Base-by-base conservation (phyloP, 2,888 invertebrate genomes). In the Herminia tarsipennalis region DNA sequence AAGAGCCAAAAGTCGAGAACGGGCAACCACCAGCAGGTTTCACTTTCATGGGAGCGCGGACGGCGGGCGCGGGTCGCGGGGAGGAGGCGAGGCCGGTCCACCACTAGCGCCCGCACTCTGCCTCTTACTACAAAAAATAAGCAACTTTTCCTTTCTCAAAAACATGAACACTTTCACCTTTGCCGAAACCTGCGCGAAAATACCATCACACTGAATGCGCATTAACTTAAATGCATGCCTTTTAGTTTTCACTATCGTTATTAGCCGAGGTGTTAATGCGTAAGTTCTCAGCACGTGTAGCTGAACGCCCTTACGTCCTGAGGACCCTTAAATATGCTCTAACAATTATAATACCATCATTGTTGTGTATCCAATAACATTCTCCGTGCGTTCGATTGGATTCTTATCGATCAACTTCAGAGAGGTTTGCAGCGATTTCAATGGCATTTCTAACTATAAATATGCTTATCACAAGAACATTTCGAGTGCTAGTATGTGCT, bases 71-170 rank as follows among this genome's bases (percentile, higher is more conserved):
- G 40, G 29, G 37, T 32, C 39, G n/a, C 45, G 34, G 41, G 40
- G 32, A 51, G 39, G 45, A 9, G 10, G 18, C 16, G 9, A n/a
- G 47, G 40, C 43, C 24, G 52, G 32, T 51, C 53, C 21, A 36
- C 41, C 81, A 81, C 66, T 85, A 83, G 44, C 50, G 86, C 85
- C 79, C 76, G 83, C 78, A 74, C 38, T 75, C 32, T 32, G 36
- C 81, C 73, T 77, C 80, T 76, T 75, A 73, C 77, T 71, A 81
- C 81, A 85, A 85, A 88, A 88, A 87, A 86, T 82, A 78, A 82
- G 80, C 83, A 82, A 87, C 89, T 88, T 88, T 88, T 88, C 83
- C 89, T 89, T 90, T 89, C 90, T 86, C 83, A 87, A 89, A 86
- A 87, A 80, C 75, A 78, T 77, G 79, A 83, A 77, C 82, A 88